Evolutionary conservation across 2,797 vertebrate species (phyloP).

Genomic region (Sebastes steindachneri): DNA sequence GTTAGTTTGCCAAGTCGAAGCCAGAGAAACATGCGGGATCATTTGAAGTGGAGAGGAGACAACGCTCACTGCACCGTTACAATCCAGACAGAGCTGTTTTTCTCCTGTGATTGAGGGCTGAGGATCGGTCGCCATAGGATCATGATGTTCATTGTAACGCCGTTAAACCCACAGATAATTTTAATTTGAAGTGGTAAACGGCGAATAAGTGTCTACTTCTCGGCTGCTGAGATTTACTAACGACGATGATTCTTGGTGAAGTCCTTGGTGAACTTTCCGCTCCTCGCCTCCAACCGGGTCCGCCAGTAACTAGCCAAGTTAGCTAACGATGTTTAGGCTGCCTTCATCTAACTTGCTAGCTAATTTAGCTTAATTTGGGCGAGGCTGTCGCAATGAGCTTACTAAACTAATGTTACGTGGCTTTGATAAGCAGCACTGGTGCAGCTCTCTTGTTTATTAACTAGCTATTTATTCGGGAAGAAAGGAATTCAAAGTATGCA

Average conservation of each 20-base stretch:
- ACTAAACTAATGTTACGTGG: conserved; percentile 27
- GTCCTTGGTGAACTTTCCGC: conserved; percentile 78
- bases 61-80: conserved; percentile 75
- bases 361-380: conserved; percentile 62
- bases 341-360: conserved; percentile 42
- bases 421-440: not conserved
- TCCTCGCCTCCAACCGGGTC: conserved; percentile 61
- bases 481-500: conserved; percentile 76
- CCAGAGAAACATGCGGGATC: conserved; percentile 75
- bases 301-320: conserved; percentile 69
- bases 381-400: conserved; percentile 35
- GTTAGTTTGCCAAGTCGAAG: conserved; percentile 71
- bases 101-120: conserved; percentile 58
- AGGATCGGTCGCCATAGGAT: conserved; percentile 58
- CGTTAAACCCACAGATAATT: not conserved
- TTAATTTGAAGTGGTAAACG: not conserved
- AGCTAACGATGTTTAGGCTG: conserved; percentile 69
- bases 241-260: conserved; percentile 44
- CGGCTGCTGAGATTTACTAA: conserved; percentile 61
- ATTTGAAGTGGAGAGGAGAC: conserved; percentile 68
- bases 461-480: conserved; percentile 55
- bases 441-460: conserved; percentile 32
- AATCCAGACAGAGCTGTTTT: conserved; percentile 70
- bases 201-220: not conserved
- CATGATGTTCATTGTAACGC: conserved; percentile 6